A percentile compares a stretch with the other conserved stretches of the same genome.
These are phyloP conservation scores for Thunnus thynnus DNA, from an alignment of 2,113 vertebrate species.

Conservation along the genomic window DNA sequence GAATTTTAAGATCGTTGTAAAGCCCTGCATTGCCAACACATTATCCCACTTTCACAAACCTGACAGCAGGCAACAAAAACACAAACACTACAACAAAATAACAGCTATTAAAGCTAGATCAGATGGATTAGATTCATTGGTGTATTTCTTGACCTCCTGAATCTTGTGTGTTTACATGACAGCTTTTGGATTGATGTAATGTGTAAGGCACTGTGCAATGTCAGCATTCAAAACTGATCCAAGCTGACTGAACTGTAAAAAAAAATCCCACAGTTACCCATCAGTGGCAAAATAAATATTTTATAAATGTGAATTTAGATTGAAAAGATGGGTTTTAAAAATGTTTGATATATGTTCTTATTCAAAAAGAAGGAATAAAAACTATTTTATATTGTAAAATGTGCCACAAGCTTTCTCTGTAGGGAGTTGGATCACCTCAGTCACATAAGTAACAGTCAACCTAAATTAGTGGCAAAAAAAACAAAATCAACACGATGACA, in stretches of 20 bases:
- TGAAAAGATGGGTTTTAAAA: no score
- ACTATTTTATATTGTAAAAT: no score
- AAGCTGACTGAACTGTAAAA: background rate
- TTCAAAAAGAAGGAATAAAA: no score
- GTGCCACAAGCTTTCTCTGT: no score
- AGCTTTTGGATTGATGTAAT: background rate
- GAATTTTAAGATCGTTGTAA: constrained; percentile 57
- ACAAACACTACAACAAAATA: constrained; percentile 16
- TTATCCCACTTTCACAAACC: constrained; percentile 33
- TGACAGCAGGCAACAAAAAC: constrained; percentile 25
- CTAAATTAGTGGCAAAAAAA: no score
- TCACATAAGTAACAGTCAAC: no score
- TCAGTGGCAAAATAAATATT: no score
- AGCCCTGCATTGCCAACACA: constrained; percentile 25
- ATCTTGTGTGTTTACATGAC: background rate
- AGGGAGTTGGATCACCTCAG: no score
- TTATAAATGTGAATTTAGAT: no score
- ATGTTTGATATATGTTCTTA: no score
- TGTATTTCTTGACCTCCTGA: background rate
- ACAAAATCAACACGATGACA: no score
- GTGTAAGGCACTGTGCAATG: background rate
- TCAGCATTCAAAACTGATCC: constrained; percentile 2
- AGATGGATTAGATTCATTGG: background rate
- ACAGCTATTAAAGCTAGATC: constrained; percentile 25
- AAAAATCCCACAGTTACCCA: no score